phyloP scores from a whole-genome alignment of 1,140 invertebrate species.

The Diploscapter pachys region DNA sequence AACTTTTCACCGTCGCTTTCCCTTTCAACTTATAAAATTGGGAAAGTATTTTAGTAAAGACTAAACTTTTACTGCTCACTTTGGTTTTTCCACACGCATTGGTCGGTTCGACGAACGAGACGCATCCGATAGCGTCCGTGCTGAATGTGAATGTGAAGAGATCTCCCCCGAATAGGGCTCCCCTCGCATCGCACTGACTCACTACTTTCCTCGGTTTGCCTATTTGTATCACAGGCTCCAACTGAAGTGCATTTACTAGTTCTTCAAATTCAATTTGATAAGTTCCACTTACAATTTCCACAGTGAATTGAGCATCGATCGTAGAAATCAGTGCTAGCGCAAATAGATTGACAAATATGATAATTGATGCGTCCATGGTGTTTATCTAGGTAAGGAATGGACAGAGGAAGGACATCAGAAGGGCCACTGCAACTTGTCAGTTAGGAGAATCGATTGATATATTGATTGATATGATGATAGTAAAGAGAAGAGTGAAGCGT shows the following conservation, averaged over 20 bases:
- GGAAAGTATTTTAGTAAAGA: neutral
- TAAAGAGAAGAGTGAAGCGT: too few species aligned
- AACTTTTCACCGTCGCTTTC: neutral
- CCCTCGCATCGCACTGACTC: slow-evolving; percentile 51
- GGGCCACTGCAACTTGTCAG: too few species aligned
- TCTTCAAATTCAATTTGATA: slow-evolving; percentile 8
- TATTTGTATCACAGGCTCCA: slow-evolving; percentile 40
- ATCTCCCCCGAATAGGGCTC: slow-evolving; percentile 51
- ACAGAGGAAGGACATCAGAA: too few species aligned
- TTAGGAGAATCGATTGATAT: too few species aligned
- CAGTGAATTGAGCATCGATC: slow-evolving; percentile 47
- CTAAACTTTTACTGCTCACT: neutral
- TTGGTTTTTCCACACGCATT: slow-evolving; percentile 41
- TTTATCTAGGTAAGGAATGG: too few species aligned
- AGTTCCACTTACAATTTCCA: slow-evolving; percentile 45
- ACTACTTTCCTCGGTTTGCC: slow-evolving; percentile 42
- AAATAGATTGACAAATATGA: too few species aligned
- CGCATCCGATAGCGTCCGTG: slow-evolving; percentile 48
- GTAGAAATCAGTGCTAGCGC: too few species aligned
- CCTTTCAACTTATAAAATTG: neutral
- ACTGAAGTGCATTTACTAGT: slow-evolving; percentile 35
- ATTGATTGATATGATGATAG: too few species aligned
- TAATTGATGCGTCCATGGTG: too few species aligned
- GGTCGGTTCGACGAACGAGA: slow-evolving; percentile 41
- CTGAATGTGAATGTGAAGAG: slow-evolving; percentile 41